Evolutionary conservation across 2,888 invertebrate species (phyloP), one percentile per base, ranked within the genome.

Genomic region (Ganaspis brasiliensis): DNA sequence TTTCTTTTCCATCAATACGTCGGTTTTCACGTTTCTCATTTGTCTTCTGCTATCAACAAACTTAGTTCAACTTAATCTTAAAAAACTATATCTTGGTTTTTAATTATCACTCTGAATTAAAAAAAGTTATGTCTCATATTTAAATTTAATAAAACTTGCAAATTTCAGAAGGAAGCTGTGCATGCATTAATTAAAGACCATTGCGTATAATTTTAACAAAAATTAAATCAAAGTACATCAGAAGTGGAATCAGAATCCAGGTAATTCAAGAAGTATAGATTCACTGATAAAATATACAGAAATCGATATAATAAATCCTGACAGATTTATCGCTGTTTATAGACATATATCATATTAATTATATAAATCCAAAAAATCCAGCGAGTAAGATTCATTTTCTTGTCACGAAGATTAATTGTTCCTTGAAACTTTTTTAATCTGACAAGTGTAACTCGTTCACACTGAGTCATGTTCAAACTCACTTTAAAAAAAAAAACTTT

Each of bases 301-400:
- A 19, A 52, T 52, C 52, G 52, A 52, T 52, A 52, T 52, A 52
- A 52, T 52, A 52, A 52, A 52, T 52, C 52, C 52, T 52, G 52
- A 9, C 52, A 52, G 19, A 52, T 52, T 52, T 52, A 52, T 52
- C 52, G 9, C 19, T 16, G 19, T 52, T 52, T 52, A 52, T 52
- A 8, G 52, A 52, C 19, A 19, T 9, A 52, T n/a, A 52, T 52
- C 52, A 52, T 52, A 52, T 52, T 52, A 52, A 52, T 52, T 52
- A 52, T 52, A 52, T 52, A 52, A 52, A 52, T 52, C n/a, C 19
- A 52, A 52, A 52, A 19, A 52, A 52, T 52, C 8, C 52, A 52
- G 19, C 19, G 19, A 52, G 8, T 19, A 52, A 52, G 52, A 52
- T 52, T 52, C 52, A 52, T 52, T 52, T 52, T 52, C 52, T 52